Evolutionary conservation across 2,888 invertebrate genomes (phyloP).

Genomic region (Andrena bicolor): DNA sequence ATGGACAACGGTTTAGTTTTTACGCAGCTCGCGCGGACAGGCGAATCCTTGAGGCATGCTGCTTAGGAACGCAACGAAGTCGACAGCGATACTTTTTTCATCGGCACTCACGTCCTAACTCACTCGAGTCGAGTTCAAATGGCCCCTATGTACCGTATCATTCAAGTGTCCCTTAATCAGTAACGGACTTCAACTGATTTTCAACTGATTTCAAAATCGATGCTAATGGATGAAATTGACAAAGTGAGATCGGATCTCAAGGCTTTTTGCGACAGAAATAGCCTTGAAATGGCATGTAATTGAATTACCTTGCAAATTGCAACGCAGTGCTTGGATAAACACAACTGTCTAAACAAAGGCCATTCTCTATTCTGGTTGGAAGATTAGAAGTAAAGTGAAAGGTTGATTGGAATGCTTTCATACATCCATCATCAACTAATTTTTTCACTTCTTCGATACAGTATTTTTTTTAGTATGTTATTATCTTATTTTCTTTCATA

Average conservation of each 20-base stretch:
- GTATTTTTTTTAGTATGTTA: neutral
- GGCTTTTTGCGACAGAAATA: neutral
- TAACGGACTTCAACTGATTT: too few relatives aligned
- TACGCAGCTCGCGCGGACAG: neutral
- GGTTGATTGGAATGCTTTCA: neutral
- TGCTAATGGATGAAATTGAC: too few relatives aligned
- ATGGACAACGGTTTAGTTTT: constrained; percentile 39
- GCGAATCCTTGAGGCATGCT: constrained; percentile 24
- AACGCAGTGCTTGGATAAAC: neutral
- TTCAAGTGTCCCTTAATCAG: too few relatives aligned
- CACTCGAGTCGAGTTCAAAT: too few relatives aligned
- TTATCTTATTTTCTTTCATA: constrained; percentile 28
- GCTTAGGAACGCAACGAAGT: too few relatives aligned
- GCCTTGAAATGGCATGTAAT: neutral
- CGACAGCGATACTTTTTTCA: too few relatives aligned
- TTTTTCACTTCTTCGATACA: too few relatives aligned
- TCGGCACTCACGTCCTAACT: too few relatives aligned
- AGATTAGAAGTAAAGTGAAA: neutral
- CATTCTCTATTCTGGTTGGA: neutral
- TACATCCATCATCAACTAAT: neutral
- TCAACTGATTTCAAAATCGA: too few relatives aligned
- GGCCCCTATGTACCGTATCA: too few relatives aligned
- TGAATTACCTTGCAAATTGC: neutral
- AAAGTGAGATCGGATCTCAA: neutral
- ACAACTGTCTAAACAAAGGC: neutral